Base-by-base conservation (phyloP, 2,113 vertebrate genomes). In the Epinephelus moara region DNA sequence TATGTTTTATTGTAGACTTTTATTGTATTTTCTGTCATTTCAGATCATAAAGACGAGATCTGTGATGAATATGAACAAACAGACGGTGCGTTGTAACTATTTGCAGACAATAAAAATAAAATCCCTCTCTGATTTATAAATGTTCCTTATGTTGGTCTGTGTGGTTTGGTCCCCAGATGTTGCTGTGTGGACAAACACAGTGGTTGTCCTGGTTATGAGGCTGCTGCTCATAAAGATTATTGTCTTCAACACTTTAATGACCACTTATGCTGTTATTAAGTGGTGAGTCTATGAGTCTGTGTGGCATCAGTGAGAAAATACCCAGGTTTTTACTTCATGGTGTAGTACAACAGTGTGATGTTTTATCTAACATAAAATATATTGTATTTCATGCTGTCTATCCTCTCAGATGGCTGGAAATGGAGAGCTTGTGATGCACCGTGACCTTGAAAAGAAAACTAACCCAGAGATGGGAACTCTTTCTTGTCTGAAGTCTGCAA, bases 201-300 rank as follows among this genome's bases (percentile, higher is more conserved):
- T 94, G 52, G 49, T 89, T 6, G 53, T 95, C 17, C 49, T 92
- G 67, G 61, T 63, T 71, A 64, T 95, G 56, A 93, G 95, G 83
- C 84, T 94, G 52, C 70, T 96, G 40, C 70, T 96, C 50, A 66
- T 95, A 60, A 96, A 96, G 89, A 91, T 76, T 66, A 80, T 92
- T 1, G 1, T 91, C 70, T 95, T 95, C 63, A 93, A 96, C 76
- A 61, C 91, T 19, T 72, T 96, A 79, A 87, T 95, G 87, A 96
- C 95, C 14, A 80, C 56, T 40, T 77, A 86, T 13, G 81, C 78
- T 50, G 89, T 95, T 73, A 89, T 94, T 50, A 95, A 94, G 73
- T 95, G 95, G 95, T 95, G 90, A 93, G 92, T 4, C 10, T 1
- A n/a, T 40, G 17, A 37, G 40, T 40, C 23, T 33, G 6, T 70